These are phyloP conservation scores for Acronicta psi DNA, from an alignment of 2,888 invertebrate genomes.

Conservation along the genomic window DNA sequence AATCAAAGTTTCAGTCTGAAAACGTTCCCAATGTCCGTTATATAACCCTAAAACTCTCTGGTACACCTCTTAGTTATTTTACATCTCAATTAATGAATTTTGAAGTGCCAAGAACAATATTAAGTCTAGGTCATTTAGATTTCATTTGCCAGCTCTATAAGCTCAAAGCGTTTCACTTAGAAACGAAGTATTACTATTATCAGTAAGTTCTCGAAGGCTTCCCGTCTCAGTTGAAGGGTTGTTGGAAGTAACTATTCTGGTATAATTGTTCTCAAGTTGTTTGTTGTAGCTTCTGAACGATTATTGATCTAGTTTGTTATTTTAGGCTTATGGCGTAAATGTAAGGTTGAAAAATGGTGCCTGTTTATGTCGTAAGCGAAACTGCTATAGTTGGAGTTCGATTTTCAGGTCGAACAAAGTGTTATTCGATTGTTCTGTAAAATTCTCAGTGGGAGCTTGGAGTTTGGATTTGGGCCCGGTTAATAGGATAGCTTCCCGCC, in stretches of 20 bases:
- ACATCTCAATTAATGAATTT: background rate
- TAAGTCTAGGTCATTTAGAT: conserved; percentile 10
- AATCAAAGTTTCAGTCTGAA: too few species aligned
- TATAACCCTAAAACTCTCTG: too few species aligned
- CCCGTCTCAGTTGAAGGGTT: conserved; percentile 16
- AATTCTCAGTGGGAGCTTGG: too few species aligned
- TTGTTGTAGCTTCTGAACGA: conserved; percentile 6
- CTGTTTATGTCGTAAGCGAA: too few species aligned
- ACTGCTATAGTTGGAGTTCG: too few species aligned
- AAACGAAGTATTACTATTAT: conserved; percentile 16
- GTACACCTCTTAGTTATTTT: background rate
- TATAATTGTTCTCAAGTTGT: conserved; percentile 20
- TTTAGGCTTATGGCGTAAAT: background rate
- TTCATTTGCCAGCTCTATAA: conserved; percentile 11
- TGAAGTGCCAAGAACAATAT: conserved; percentile 16
- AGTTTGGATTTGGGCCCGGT: too few species aligned
- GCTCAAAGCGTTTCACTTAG: conserved; percentile 17
- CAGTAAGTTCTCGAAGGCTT: conserved; percentile 15
- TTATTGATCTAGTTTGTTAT: conserved; percentile 18
- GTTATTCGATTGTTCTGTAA: too few species aligned
- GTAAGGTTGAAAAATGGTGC: background rate
- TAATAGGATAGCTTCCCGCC: too few species aligned
- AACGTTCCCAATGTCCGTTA: too few species aligned
- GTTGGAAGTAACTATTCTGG: conserved; percentile 20
- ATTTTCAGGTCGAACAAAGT: too few species aligned